Percentiles rank a stretch among this genome's conserved stretches.
These are phyloP conservation scores for Leptopterna dolabrata DNA, from an alignment of 2,888 invertebrate genomes.

Conservation along the genomic window DNA sequence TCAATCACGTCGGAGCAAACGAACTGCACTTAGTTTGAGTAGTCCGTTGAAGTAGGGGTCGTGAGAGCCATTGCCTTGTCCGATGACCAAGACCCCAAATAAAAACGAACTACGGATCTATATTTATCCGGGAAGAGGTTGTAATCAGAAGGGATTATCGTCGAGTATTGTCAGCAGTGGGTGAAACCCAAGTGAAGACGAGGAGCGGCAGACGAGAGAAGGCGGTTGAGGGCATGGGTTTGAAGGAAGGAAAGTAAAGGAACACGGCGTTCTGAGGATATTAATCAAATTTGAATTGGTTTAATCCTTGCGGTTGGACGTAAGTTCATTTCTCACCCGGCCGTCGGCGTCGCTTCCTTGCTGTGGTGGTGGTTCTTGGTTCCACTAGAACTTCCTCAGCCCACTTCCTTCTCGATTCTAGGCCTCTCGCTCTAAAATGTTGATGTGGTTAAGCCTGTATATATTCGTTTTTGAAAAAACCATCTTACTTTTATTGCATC, in stretches of 20 bases:
- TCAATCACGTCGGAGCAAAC: neutral
- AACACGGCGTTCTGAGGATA: constrained; percentile 31
- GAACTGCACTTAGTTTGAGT: neutral
- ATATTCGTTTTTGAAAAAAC: neutral
- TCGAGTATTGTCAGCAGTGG: neutral
- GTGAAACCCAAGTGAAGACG: constrained; percentile 7
- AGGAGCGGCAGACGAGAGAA: neutral
- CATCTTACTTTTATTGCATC: neutral
- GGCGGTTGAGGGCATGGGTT: neutral
- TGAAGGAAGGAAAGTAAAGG: constrained; percentile 19
- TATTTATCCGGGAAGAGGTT: neutral
- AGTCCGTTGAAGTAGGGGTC: neutral
- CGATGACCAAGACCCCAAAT: neutral
- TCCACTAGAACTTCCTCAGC: constrained; percentile 15
- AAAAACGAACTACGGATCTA: neutral
- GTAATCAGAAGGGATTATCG: neutral
- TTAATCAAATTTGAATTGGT: constrained; percentile 54
- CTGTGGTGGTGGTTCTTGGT: neutral
- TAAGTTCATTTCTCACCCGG: constrained; percentile 48
- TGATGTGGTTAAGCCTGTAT: constrained; percentile 1
- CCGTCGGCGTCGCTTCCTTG: neutral
- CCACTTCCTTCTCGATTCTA: constrained; percentile 17
- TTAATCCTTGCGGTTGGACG: constrained; percentile 42
- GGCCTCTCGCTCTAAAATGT: neutral
- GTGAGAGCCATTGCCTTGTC: neutral